These are phyloP conservation scores for Rhynchomys soricoides DNA, from an alignment of 2,113 vertebrate genomes.

Conservation along the genomic window DNA sequence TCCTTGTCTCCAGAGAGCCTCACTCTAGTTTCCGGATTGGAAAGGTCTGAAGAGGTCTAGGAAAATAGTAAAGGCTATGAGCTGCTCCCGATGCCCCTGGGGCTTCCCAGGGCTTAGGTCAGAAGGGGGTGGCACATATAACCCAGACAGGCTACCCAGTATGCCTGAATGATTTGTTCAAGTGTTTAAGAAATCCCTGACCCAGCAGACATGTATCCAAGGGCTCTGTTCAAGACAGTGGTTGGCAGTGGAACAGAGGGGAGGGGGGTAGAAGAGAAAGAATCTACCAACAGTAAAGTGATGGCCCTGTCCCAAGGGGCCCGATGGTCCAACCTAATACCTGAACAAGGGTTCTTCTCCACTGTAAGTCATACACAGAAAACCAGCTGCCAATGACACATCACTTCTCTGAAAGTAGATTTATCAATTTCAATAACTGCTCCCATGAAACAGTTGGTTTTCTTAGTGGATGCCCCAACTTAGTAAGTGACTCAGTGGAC, in stretches of 20 bases:
- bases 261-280: background rate
- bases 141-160: background rate
- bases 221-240: conserved; percentile 11
- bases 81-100: background rate
- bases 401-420: background rate
- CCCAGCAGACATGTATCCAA: background rate
- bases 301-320: background rate
- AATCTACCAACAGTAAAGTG: background rate
- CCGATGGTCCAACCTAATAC: background rate
- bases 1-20: background rate
- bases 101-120: background rate
- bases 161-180: background rate
- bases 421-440: background rate
- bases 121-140: background rate
- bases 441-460: background rate
- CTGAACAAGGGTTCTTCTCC: background rate
- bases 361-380: background rate
- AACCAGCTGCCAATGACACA: background rate
- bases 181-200: conserved; percentile 21
- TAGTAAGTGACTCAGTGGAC: background rate
- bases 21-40: conserved; percentile 7
- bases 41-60: conserved; percentile 1
- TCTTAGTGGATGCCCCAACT: background rate
- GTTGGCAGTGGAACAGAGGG: background rate
- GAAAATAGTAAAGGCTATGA: background rate